Conservation (phyloP, 1,140 invertebrate species). For the Oncopeltus fasciatus region DNA sequence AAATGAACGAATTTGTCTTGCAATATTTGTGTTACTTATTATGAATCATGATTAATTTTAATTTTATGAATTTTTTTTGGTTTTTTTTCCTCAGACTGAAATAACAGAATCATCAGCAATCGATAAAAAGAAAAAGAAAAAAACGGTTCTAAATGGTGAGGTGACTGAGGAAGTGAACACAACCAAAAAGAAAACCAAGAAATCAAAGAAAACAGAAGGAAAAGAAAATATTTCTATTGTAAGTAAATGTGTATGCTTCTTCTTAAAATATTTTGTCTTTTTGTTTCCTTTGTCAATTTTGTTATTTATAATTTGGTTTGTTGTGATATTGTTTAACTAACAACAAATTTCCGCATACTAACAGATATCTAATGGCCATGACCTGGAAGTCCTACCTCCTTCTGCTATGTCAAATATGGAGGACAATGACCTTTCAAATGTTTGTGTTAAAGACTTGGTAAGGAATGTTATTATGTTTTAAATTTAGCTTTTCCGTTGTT, state of each 20-base stretch:
- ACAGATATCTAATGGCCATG: slow-evolving; percentile 21
- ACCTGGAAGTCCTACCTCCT: background rate
- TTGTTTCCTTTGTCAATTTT: background rate
- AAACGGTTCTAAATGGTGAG: slow-evolving; percentile 12
- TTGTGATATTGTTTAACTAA: background rate
- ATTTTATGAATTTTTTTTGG: background rate
- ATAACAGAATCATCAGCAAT: slow-evolving; percentile 18
- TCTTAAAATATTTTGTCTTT: background rate
- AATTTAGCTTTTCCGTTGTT: too few species aligned
- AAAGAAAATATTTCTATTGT: slow-evolving; percentile 28
- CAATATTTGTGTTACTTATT: background rate
- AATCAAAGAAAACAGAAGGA: slow-evolving; percentile 26
- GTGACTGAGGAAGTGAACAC: slow-evolving; percentile 17
- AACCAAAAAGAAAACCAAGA: slow-evolving; percentile 26
- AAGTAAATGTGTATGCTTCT: slow-evolving; percentile 13
- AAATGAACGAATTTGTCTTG: background rate
- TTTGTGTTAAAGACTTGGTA: slow-evolving; percentile 27
- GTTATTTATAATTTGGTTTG: background rate
- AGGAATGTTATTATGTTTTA: slow-evolving; percentile 12
- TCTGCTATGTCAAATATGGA: slow-evolving; percentile 11
- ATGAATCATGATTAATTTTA: background rate
- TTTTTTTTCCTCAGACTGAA: slow-evolving; percentile 14
- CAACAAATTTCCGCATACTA: background rate
- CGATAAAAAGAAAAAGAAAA: slow-evolving; percentile 24
- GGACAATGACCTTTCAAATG: slow-evolving; percentile 26